These are phyloP conservation scores for Nyctibius bracteatus DNA, from an alignment of 2,113 vertebrate species.

Conservation along the genomic window DNA sequence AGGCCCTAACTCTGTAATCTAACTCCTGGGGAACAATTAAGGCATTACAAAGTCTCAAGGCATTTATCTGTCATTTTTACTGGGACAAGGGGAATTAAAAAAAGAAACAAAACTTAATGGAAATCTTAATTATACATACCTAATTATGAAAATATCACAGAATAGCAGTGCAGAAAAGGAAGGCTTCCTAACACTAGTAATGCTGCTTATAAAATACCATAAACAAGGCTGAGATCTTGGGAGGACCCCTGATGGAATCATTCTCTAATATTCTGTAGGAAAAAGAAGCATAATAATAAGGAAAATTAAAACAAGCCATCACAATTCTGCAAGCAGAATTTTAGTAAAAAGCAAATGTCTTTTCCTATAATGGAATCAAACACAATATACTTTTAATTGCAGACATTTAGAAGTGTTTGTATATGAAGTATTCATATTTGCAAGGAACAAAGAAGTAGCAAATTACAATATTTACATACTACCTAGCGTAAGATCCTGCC, in stretches of 20 bases:
- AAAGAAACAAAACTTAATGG: conserved; percentile 21
- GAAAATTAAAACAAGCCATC: background rate
- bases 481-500: background rate
- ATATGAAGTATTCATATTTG: background rate
- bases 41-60: conserved; percentile 43
- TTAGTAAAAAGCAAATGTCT: background rate
- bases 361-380: background rate
- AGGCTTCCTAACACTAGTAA: background rate
- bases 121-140: conserved; percentile 63
- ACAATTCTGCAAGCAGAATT: background rate
- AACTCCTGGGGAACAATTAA: conserved; percentile 61
- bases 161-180: background rate
- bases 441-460: background rate
- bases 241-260: background rate
- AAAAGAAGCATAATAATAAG: background rate
- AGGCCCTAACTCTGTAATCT: conserved; percentile 43
- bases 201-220: background rate
- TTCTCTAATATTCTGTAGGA: background rate
- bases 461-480: background rate
- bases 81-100: conserved; percentile 30
- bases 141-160: conserved; percentile 54
- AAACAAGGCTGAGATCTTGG: background rate
- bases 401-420: background rate
- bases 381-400: background rate
- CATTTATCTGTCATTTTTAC: conserved; percentile 66